These are phyloP conservation scores for Lota lota DNA, from an alignment of 2,113 vertebrate genomes.

Conservation along the genomic window DNA sequence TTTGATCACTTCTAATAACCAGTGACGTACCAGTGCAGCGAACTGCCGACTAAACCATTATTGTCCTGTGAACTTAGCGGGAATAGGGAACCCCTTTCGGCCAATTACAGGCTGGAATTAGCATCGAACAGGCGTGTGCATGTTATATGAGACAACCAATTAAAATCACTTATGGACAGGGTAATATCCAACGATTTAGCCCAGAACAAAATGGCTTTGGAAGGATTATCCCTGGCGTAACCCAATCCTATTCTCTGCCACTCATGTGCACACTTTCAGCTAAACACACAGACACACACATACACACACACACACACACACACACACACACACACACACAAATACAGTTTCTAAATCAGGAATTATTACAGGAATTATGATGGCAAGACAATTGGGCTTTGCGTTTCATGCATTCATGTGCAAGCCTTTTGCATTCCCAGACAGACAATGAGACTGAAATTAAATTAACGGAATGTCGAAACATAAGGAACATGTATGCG, in stretches of 20 bases:
- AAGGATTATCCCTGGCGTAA: constrained; percentile 73
- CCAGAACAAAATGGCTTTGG: constrained; percentile 72
- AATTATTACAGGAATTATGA: constrained; percentile 23
- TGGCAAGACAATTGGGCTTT: constrained; percentile 52
- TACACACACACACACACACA: constrained; percentile 13
- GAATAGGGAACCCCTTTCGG: constrained; percentile 48
- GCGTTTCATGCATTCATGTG: constrained; percentile 26
- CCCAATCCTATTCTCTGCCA: constrained; percentile 70
- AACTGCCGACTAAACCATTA: constrained; percentile 64
- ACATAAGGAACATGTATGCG: not conserved
- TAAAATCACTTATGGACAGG: constrained; percentile 76
- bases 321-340: constrained; percentile 19
- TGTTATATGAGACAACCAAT: constrained; percentile 76
- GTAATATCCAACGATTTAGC: constrained; percentile 74
- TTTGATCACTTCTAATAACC: constrained; percentile 67
- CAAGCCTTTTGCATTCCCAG: constrained; percentile 57
- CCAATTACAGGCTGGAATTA: constrained; percentile 68
- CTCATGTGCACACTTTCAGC: constrained; percentile 33
- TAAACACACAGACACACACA: constrained; percentile 38
- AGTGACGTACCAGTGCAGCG: constrained; percentile 62
- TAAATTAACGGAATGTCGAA: constrained; percentile 10
- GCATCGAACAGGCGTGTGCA: constrained; percentile 49
- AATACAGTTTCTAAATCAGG: not conserved
- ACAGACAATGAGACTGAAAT: constrained; percentile 35
- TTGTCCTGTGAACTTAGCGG: constrained; percentile 65